Percentiles rank a stretch among this genome's conserved stretches.
Conservation (phyloP, 1,140 invertebrate genomes). For the Venturia canescens region DNA sequence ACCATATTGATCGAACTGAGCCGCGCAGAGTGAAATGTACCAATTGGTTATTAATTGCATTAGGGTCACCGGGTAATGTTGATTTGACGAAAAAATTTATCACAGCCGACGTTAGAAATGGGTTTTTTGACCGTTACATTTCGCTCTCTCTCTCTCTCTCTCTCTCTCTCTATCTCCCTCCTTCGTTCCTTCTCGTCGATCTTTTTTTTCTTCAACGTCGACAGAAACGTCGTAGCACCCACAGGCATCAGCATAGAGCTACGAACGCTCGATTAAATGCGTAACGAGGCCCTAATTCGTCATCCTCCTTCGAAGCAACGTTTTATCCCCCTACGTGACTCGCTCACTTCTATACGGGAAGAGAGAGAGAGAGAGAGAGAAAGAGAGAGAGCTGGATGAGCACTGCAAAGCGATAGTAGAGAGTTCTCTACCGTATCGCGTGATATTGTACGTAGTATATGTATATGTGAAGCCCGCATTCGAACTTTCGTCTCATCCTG, state of each 20-base stretch:
- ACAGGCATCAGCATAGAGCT: background rate
- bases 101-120: too few relatives aligned
- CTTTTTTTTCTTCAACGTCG: conserved; percentile 1
- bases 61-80: too few relatives aligned
- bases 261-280: conserved; percentile 40
- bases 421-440: background rate
- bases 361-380: background rate
- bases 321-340: conserved; percentile 40
- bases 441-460: background rate
- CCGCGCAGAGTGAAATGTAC: conserved; percentile 24
- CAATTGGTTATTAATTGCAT: conserved; percentile 26
- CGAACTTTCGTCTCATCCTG: conserved; percentile 3
- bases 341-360: conserved; percentile 2
- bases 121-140: background rate
- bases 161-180: conserved; percentile 1
- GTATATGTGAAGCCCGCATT: conserved; percentile 18
- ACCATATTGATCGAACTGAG: background rate
- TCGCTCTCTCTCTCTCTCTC: background rate
- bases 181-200: too few relatives aligned
- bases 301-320: conserved; percentile 32
- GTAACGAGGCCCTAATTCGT: conserved; percentile 47
- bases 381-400: too few relatives aligned
- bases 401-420: background rate
- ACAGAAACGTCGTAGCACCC: background rate
- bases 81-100: too few relatives aligned